These are phyloP conservation scores for Melanotaenia parkinsoni DNA, from an alignment of 2,797 vertebrate species.

Conservation along the genomic window DNA sequence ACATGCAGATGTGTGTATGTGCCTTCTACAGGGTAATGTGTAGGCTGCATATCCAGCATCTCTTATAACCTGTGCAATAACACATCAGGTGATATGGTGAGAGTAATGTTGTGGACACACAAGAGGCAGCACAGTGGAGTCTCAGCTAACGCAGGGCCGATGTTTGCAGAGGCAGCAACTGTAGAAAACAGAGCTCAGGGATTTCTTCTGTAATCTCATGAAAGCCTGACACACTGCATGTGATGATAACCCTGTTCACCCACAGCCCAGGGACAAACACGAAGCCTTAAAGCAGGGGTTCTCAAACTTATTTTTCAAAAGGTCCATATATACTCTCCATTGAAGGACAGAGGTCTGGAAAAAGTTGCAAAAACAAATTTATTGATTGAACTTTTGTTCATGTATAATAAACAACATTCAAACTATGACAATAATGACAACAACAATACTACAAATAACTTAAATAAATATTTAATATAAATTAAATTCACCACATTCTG, in stretches of 20 bases:
- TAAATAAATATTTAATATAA: no score
- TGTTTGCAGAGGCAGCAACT: slow-evolving; percentile 62
- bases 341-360: no score
- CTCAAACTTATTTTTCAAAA: no score
- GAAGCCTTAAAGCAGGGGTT: not conserved
- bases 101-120: slow-evolving; percentile 21
- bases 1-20: slow-evolving; percentile 1
- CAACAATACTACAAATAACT: no score
- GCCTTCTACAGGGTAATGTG: slow-evolving; percentile 1
- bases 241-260: slow-evolving; percentile 38
- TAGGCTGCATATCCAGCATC: slow-evolving; percentile 10
- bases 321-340: no score
- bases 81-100: slow-evolving; percentile 26
- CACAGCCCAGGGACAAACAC: slow-evolving; percentile 23
- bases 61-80: slow-evolving; percentile 18
- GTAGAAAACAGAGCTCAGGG: slow-evolving; percentile 38
- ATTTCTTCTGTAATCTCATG: slow-evolving; percentile 55
- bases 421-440: no score
- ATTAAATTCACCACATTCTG: no score
- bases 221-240: slow-evolving; percentile 36
- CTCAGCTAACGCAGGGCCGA: slow-evolving; percentile 45
- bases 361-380: no score
- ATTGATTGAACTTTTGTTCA: no score
- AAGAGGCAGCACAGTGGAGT: slow-evolving; percentile 32
- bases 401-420: no score